Evolutionary conservation across 2,797 vertebrate genomes (phyloP).

Genomic region (Gila robusta): DNA sequence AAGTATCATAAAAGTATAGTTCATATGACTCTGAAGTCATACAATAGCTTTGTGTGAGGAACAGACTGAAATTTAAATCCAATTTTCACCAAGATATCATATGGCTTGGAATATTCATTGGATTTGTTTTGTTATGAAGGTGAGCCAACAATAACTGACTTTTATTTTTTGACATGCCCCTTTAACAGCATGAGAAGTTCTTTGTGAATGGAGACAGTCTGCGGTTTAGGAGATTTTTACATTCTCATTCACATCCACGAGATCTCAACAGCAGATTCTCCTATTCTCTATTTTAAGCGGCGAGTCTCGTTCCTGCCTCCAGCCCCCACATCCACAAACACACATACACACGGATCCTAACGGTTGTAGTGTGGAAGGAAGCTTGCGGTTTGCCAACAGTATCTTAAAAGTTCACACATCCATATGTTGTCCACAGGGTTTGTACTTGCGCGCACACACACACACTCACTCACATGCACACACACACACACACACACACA

Average conservation of each 20-base stretch:
- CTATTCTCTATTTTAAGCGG: constrained; percentile 63
- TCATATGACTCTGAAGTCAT: background rate
- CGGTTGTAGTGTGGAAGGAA: constrained; percentile 63
- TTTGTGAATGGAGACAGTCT: constrained; percentile 59
- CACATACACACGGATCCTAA: constrained; percentile 54
- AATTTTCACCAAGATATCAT: background rate
- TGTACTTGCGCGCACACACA: constrained; percentile 15
- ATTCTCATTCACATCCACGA: constrained; percentile 54
- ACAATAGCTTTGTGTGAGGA: background rate
- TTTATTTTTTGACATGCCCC: background rate
- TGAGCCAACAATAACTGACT: background rate
- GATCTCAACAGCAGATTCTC: constrained; percentile 52
- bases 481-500: constrained; percentile 37
- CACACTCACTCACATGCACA: background rate
- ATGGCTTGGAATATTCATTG: background rate
- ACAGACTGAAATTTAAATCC: background rate
- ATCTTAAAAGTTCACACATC: constrained; percentile 47
- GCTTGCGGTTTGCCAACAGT: constrained; percentile 41
- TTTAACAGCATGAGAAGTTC: constrained; percentile 38
- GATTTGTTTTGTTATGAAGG: background rate
- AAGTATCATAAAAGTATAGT: too few relatives aligned
- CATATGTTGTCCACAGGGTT: constrained; percentile 49
- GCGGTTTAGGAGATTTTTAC: constrained; percentile 51
- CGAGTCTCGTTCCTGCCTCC: constrained; percentile 56
- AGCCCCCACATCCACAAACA: constrained; percentile 51